Percentiles rank a stretch among this genome's conserved stretches.
Evolutionary conservation across 2,888 invertebrate genomes (phyloP).

Genomic region (Anoncus sp.): DNA sequence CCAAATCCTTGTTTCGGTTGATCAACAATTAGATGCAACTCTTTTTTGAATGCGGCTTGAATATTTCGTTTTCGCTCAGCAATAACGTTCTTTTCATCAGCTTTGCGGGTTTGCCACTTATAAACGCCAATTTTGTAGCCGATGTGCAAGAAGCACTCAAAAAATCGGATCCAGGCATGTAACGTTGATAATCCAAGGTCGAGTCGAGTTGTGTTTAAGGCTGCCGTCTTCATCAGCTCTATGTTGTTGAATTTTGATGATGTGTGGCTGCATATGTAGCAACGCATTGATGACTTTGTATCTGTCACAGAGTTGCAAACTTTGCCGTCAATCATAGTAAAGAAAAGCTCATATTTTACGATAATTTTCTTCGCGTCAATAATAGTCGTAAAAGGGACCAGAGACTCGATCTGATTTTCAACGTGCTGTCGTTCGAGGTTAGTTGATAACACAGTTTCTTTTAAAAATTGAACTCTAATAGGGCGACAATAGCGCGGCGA

Average conservation of each 20-base stretch:
- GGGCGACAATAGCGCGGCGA: conserved; percentile 1
- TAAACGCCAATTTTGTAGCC: not conserved
- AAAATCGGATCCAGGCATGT: not conserved
- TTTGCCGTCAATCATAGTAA: conserved; percentile 46
- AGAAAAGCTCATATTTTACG: conserved; percentile 21
- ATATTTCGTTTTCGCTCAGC: no score
- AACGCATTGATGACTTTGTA: conserved; percentile 27
- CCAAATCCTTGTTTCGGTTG: no score
- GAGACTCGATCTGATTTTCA: no score
- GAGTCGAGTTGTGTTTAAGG: no score
- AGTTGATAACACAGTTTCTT: not conserved
- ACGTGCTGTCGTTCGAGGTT: not conserved
- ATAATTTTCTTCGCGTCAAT: conserved; percentile 7
- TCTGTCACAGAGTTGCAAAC: conserved; percentile 45
- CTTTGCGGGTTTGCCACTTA: not conserved
- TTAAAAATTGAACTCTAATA: conserved; percentile 3
- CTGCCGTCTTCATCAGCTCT: not conserved
- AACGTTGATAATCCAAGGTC: not conserved
- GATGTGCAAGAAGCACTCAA: not conserved
- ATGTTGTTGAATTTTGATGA: conserved; percentile 27
- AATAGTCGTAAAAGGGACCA: no score
- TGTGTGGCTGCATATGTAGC: conserved; percentile 45
- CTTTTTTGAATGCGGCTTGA: no score
- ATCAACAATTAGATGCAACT: no score
- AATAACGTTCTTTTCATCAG: not conserved